phyloP scores from a whole-genome alignment of 1,140 invertebrate species.

The Galendromus occidentalis region DNA sequence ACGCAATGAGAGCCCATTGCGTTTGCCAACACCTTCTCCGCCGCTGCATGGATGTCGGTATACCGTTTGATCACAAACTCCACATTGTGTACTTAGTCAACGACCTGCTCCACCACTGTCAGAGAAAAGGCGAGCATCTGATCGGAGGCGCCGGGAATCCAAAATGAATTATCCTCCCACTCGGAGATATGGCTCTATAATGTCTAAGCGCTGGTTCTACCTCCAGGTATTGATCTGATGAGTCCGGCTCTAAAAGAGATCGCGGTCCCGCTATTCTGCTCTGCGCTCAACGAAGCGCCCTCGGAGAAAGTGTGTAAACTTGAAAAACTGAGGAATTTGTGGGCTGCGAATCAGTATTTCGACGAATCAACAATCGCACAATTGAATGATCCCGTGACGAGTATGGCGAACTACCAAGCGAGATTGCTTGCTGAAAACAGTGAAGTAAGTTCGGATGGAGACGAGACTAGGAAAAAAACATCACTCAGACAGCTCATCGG shows the following conservation, averaged over 20 bases:
- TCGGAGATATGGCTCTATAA: neutral
- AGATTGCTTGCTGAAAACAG: neutral
- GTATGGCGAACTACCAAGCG: conserved; percentile 23
- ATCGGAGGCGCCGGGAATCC: neutral
- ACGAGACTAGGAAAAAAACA: too few species aligned
- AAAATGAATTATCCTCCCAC: neutral
- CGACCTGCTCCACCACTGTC: conserved; percentile 84
- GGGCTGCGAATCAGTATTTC: conserved; percentile 93
- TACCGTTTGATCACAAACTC: conserved; percentile 67
- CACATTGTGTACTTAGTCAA: conserved; percentile 95
- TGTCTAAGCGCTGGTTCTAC: neutral
- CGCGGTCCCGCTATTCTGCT: conserved; percentile 90
- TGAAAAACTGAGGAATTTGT: conserved; percentile 70
- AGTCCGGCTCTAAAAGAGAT: conserved; percentile 75
- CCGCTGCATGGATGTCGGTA: conserved; percentile 52
- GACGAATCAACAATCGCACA: conserved; percentile 54
- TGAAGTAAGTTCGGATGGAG: neutral
- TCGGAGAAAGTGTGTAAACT: conserved; percentile 73
- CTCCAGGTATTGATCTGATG: conserved; percentile 65
- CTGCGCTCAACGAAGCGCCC: conserved; percentile 50
- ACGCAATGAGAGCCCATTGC: conserved; percentile 50
- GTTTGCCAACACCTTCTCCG: conserved; percentile 57
- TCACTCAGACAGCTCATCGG: too few species aligned
- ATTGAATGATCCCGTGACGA: conserved; percentile 27
- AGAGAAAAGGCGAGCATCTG: conserved; percentile 37